Conservation (phyloP, 2,888 invertebrate genomes). For the Drosophila atroscutellata region DNA sequence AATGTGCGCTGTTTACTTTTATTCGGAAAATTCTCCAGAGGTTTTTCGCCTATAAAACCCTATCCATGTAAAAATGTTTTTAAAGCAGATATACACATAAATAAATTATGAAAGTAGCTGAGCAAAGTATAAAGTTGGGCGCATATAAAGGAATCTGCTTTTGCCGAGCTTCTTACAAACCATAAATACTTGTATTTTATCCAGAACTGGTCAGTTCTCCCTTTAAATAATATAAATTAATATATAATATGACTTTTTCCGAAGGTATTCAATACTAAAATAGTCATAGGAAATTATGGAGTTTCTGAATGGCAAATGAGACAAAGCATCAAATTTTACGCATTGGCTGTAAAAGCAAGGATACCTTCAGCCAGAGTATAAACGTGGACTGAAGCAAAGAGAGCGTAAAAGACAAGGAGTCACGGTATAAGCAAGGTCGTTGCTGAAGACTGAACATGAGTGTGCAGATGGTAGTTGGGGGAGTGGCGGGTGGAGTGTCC, state of each 20-base stretch:
- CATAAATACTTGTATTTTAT: no score
- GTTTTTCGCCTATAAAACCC: not conserved
- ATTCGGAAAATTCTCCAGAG: not conserved
- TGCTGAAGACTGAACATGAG: not conserved
- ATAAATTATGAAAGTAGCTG: no score
- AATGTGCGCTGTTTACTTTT: not conserved
- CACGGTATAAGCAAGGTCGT: constrained; percentile 30
- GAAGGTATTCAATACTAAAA: not conserved
- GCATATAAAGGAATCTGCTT: no score
- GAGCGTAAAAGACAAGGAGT: constrained; percentile 24
- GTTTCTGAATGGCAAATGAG: not conserved
- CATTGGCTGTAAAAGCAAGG: not conserved
- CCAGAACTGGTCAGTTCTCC: not conserved
- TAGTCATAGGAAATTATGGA: not conserved
- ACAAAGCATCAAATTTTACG: not conserved
- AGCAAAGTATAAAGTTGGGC: no score
- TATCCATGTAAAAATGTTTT: not conserved
- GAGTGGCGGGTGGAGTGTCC: not conserved
- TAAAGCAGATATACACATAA: not conserved
- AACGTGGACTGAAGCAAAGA: constrained; percentile 3
- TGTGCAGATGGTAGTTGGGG: not conserved
- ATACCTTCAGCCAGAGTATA: constrained; percentile 2
- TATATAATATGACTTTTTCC: not conserved
- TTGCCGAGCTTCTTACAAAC: no score
- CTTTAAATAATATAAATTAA: not conserved